Conservation (phyloP, 2,113 vertebrate species). For the Poicephalus meyeri region DNA sequence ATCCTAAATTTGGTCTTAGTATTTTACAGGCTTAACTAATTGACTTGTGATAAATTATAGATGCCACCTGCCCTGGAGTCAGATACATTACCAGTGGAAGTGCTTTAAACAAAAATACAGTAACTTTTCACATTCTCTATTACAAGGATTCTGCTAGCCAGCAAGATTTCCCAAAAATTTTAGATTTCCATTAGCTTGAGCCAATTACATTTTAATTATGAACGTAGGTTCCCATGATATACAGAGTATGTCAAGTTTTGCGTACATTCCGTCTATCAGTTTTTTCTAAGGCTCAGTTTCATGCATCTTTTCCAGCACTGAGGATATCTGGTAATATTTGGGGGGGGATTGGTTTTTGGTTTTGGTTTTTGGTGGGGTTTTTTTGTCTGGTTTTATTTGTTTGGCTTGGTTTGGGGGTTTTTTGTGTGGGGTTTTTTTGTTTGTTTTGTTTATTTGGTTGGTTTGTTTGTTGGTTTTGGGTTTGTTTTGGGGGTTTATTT, state of each 20-base stretch:
- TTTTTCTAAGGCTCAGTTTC: background rate
- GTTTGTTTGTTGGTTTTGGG: too few relatives aligned
- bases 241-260: background rate
- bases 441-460: background rate
- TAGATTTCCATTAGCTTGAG: background rate
- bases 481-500: background rate
- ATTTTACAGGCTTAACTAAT: background rate
- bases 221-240: background rate
- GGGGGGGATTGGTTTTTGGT: accelerated
- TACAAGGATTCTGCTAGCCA: background rate
- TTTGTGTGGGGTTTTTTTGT: background rate
- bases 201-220: background rate
- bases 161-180: background rate
- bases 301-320: background rate
- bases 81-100: background rate
- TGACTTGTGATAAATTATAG: background rate
- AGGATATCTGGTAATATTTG: background rate
- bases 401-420: background rate
- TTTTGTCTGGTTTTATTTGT: background rate
- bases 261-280: background rate
- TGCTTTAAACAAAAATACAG: background rate
- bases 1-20: background rate
- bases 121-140: background rate
- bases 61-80: background rate
- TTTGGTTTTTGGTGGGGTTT: too few relatives aligned